Conservation (phyloP, 2,113 vertebrate genomes). For the Oostethus manadensis region DNA sequence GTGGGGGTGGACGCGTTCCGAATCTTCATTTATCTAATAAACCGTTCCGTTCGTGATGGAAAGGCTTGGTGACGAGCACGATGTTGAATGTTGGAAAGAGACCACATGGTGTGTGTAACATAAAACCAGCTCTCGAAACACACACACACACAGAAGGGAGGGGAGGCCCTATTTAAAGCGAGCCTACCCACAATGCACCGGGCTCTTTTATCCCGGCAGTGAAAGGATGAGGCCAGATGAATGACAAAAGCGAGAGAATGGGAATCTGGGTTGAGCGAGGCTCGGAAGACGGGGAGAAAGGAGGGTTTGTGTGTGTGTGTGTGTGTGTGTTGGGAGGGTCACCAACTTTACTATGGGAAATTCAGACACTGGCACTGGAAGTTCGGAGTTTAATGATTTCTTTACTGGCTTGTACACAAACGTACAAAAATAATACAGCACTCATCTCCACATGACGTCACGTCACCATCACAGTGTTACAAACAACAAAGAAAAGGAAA, state of each 20-base stretch:
- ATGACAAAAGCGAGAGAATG: slow-evolving; percentile 73
- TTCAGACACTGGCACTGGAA: slow-evolving; percentile 41
- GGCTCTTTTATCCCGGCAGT: slow-evolving; percentile 73
- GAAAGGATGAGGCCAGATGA: slow-evolving; percentile 81
- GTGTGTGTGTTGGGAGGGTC: slow-evolving; percentile 12
- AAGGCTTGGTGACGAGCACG: background rate
- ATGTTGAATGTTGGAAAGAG: slow-evolving; percentile 15
- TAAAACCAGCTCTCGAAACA: slow-evolving; percentile 68
- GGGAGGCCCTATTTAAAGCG: slow-evolving; percentile 68
- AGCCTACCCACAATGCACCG: slow-evolving; percentile 72
- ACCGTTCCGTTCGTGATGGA: background rate
- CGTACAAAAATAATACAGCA: slow-evolving; percentile 80
- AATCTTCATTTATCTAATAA: no score
- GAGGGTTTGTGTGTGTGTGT: slow-evolving; percentile 4
- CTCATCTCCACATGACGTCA: slow-evolving; percentile 71
- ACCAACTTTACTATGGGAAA: slow-evolving; percentile 51
- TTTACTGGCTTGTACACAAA: slow-evolving; percentile 83
- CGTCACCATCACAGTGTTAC: slow-evolving; percentile 81
- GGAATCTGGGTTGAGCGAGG: slow-evolving; percentile 63
- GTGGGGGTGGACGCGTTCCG: no score
- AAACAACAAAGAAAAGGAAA: slow-evolving; percentile 53
- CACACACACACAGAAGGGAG: slow-evolving; percentile 60
- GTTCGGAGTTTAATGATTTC: slow-evolving; percentile 77
- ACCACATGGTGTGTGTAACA: slow-evolving; percentile 65
- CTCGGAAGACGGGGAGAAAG: slow-evolving; percentile 49